Evolutionary conservation across 2,113 vertebrate genomes (phyloP).

Genomic region (Oryzias woworae): DNA sequence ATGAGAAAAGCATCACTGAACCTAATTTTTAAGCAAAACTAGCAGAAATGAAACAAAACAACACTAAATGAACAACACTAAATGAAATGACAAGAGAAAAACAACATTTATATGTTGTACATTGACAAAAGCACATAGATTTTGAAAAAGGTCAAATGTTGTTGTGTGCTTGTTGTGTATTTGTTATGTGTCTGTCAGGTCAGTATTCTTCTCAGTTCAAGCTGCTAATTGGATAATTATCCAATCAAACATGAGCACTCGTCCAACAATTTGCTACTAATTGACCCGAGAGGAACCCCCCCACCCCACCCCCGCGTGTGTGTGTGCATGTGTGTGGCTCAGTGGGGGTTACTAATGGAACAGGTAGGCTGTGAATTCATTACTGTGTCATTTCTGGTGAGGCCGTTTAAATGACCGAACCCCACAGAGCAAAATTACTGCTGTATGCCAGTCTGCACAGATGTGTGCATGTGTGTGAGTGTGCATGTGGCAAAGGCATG

Average conservation of each 20-base stretch:
- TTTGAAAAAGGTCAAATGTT: background rate
- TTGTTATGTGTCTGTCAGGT: background rate
- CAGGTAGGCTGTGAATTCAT: conserved; percentile 48
- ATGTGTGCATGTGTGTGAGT: background rate
- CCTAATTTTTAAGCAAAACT: too few species aligned
- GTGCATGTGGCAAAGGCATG: background rate
- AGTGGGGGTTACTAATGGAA: conserved; percentile 50
- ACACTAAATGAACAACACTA: too few species aligned
- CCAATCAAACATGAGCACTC: conserved; percentile 30
- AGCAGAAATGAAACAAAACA: too few species aligned
- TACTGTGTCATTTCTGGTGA: conserved; percentile 52
- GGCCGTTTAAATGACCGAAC: conserved; percentile 39
- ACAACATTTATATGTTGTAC: too few species aligned
- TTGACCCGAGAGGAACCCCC: conserved; percentile 30
- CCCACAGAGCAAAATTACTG: conserved; percentile 46
- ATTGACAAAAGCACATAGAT: too few species aligned
- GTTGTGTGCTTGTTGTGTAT: background rate
- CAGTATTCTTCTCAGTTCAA: conserved; percentile 8
- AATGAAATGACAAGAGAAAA: too few species aligned
- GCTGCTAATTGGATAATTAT: conserved; percentile 37
- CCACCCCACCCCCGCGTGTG: conserved; percentile 6
- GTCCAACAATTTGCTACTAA: conserved; percentile 45
- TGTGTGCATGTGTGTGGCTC: conserved; percentile 30
- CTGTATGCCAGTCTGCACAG: background rate
- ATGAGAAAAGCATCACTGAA: too few species aligned